phyloP scores from a whole-genome alignment of 30 jellyfish, hydroid and myxozoan genomes.

The Chrysaora quinquecirrha region DNA sequence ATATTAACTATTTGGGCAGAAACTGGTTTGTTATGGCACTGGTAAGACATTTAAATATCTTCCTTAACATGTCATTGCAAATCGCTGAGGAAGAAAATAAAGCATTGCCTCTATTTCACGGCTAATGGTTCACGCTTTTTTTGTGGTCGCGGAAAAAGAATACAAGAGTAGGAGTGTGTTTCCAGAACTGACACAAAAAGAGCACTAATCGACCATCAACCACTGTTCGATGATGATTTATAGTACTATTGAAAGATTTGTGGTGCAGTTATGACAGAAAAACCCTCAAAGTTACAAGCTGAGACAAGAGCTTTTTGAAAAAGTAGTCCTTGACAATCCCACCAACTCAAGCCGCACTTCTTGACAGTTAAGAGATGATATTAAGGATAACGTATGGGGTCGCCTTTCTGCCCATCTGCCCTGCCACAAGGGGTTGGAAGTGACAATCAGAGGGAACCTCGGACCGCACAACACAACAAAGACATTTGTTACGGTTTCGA shows the following conservation, averaged over 20 bases:
- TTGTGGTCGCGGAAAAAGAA: background rate
- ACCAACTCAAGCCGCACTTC: conserved; percentile 6
- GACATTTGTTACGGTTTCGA: background rate
- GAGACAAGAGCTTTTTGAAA: background rate
- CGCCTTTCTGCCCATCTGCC: background rate
- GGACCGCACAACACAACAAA: background rate
- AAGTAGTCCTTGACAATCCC: background rate
- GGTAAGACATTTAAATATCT: too few relatives aligned
- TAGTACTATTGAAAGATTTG: background rate
- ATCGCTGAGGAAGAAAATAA: background rate
- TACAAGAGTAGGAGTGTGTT: background rate
- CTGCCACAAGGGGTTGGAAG: background rate
- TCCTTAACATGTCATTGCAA: background rate
- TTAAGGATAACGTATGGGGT: background rate
- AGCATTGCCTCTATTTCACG: too few relatives aligned
- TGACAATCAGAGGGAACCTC: background rate
- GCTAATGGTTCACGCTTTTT: background rate
- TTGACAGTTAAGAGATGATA: background rate
- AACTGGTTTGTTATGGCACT: background rate
- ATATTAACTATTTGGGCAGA: background rate
- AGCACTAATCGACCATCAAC: conserved; percentile 1
- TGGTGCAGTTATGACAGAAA: background rate
- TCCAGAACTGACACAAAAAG: conserved; percentile 1
- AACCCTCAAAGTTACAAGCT: background rate
- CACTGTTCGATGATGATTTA: background rate